Conservation (phyloP, 2,888 invertebrate species). For the Hypomecis atomaria region DNA sequence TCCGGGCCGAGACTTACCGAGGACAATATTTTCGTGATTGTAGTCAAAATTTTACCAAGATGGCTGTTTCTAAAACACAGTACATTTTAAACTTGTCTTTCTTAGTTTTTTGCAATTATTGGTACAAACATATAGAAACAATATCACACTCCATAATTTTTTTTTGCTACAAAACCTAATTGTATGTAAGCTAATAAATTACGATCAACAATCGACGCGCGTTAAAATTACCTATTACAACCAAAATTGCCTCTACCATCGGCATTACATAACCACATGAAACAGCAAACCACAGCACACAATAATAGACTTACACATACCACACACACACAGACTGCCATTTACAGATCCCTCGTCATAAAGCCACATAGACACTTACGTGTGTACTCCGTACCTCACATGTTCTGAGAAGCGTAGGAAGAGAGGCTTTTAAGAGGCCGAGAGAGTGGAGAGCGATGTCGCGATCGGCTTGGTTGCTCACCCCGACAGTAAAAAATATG, state of each 20-base stretch:
- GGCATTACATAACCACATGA: conserved; percentile 26
- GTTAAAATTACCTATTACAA: background rate
- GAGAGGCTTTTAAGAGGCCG: conserved; percentile 80
- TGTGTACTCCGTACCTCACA: conserved; percentile 57
- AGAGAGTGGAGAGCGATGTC: conserved; percentile 81
- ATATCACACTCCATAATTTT: too few relatives aligned
- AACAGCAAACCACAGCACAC: conserved; percentile 31
- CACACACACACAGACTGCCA: conserved; percentile 51
- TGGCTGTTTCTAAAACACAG: too few relatives aligned
- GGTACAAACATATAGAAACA: too few relatives aligned
- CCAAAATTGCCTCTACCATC: conserved; percentile 8
- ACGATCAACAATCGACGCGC: too few relatives aligned
- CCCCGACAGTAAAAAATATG: conserved; percentile 85
- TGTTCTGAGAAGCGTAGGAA: conserved; percentile 68
- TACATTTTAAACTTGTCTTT: too few relatives aligned
- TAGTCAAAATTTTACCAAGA: too few relatives aligned
- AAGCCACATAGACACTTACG: conserved; percentile 69
- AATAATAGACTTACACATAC: conserved; percentile 47
- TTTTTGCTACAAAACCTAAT: too few relatives aligned
- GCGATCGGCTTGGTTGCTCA: conserved; percentile 83
- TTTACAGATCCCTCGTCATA: conserved; percentile 58
- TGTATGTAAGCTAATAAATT: background rate
- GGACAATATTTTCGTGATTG: too few relatives aligned
- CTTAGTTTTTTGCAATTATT: too few relatives aligned
- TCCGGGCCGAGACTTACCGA: too few relatives aligned